Evolutionary conservation across 2,888 invertebrate species (phyloP), one percentile per base, ranked within the genome.

Genomic region (Drosophila anceps): DNA sequence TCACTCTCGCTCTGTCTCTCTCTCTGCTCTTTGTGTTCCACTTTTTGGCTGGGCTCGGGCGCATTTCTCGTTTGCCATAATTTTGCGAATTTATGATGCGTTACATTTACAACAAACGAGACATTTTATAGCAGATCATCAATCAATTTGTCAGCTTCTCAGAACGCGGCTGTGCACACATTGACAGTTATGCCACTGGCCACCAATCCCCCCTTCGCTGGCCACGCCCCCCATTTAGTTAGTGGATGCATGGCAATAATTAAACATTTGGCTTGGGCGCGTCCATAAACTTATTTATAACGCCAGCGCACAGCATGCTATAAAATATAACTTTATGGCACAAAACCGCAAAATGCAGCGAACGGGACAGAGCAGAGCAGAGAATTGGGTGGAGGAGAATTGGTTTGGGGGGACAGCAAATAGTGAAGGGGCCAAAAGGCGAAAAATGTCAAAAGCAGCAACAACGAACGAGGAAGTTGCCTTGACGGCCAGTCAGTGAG

Each of bases 111-210:
- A 89, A 78, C 91, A 89, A 92, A 91, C 91, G 92, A 91, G 90
- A 91, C 91, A 92, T 91, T 92, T 91, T 91, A 91, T 91, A 87
- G 91, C 86, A 86, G 79, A 88, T 90, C 90, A 92, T 92, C 91
- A 92, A 91, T 91, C 91, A 91, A 91, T 91, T 91, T 91, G 92
- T 87, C 88, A 86, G 86, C 85, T 81, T 69, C 80, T 58, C 61
- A 76, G 69, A 54, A 80, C 43, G 24, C 69, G 66, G 57, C 70
- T 79, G 73, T 31, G 51, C 66, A 33, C 79, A 82, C 83, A 77
- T 85, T 85, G 82, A 82, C 82, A 82, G 82, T 82, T 82, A 73
- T 69, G 65, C 50, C 57, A 58, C 55, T 64, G 68, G 66, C 59
- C 51, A 1, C 0, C 53, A 18, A 37, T 24, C 35, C 24, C 37